Evolutionary conservation across 2,797 vertebrate genomes (phyloP), one percentile per base, ranked within the genome.

Genomic region (Triplophysa bombifrons): DNA sequence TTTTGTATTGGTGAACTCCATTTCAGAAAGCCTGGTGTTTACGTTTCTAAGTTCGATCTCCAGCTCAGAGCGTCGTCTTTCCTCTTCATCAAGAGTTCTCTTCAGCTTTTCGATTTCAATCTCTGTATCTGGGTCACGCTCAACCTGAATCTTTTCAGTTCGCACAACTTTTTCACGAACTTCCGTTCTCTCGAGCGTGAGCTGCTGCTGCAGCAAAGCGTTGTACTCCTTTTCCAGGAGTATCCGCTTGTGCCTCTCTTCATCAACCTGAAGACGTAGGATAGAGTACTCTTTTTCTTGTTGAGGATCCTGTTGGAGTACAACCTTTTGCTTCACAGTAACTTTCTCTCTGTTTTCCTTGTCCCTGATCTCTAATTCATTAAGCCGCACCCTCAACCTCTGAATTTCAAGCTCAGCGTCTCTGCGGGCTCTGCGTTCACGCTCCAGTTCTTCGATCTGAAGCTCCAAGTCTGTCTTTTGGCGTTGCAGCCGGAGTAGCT

Each of bases 281-380:
- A 98, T 94, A 10, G 95, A 94, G 66, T 98, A 95, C 81, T 99
- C 98, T 77, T 97, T 96, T 87, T 98, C 95, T 88, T 99, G 97
- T 84, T 97, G 96, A 17, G 98, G 98, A 87, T 99, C 98, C 88
- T 97, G 96, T 88, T 99, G 96, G 55, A 98, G 91, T 44, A 99
- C 96, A 6, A 99, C 97, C 89, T 98, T 99, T 87, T 99, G 97
- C 87, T 95, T 96, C 78, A 96, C 94, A 0, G 96, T 98, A 56
- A 99, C 98, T 84, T 96, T 96, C 85, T 98, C 97, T 0, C 93
- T 92, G 14, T 94, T 96, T 84, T 97, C 95, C 69, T 93, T 94
- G 87, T 96, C 95, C 1, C 93, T 91, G 82, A 97, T 91, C 86
- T 97, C 95, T 61, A 99, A 87, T 73, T 95, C 95, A 0, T 84